phyloP scores from a whole-genome alignment of 92 coral and sea anemone genomes.

The Parazoanthus darwini region DNA sequence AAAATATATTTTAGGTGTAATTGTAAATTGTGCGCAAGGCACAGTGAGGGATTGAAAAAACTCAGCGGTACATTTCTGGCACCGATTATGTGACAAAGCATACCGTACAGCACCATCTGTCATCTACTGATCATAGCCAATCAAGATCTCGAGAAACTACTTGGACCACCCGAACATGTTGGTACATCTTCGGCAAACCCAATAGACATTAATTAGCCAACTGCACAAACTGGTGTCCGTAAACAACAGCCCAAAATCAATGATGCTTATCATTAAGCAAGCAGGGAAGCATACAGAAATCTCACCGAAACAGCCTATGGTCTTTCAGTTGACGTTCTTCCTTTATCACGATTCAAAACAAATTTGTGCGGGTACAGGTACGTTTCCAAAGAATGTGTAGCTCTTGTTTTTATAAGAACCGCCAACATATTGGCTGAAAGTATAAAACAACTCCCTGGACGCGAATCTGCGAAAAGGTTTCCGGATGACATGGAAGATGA shows the following conservation, averaged over 20 bases:
- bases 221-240: no score
- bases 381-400: no score
- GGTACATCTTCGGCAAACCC: slow-evolving; percentile 28
- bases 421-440: no score
- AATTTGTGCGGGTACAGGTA: slow-evolving; percentile 31
- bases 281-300: slow-evolving; percentile 48
- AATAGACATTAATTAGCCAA: slow-evolving; percentile 28
- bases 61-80: slow-evolving; percentile 24
- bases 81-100: slow-evolving; percentile 32
- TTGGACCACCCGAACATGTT: slow-evolving; percentile 33
- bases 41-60: slow-evolving; percentile 33
- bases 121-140: slow-evolving; percentile 36
- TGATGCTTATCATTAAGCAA: slow-evolving; percentile 34
- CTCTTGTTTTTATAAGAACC: no score
- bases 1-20: slow-evolving; percentile 20
- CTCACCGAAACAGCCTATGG: slow-evolving; percentile 49
- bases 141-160: slow-evolving; percentile 42
- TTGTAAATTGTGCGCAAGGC: slow-evolving; percentile 37
- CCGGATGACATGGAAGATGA: no score
- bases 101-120: slow-evolving; percentile 36
- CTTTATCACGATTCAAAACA: slow-evolving; percentile 45
- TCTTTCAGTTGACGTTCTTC: slow-evolving; percentile 44
- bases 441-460: no score
- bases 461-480: no score
- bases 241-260: slow-evolving; percentile 25